Base-by-base conservation (phyloP, 2,888 invertebrate genomes). In the Onchidella celtica region DNA sequence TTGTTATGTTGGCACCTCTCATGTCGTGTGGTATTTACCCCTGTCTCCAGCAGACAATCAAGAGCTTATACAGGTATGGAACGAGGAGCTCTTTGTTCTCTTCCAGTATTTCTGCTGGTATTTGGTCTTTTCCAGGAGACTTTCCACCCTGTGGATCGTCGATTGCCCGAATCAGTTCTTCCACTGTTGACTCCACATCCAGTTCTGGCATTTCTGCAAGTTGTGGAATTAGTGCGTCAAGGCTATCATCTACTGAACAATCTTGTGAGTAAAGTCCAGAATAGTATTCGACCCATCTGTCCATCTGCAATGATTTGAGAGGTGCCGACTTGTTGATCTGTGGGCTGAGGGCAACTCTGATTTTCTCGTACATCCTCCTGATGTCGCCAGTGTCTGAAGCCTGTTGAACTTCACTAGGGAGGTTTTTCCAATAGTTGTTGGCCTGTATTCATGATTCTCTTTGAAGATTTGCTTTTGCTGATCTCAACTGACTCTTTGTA, bases 21-120 rank as follows among this genome's bases (percentile, higher is more conserved):
- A 75, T 65, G 24, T 65, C 75, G n/a, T 65, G 75, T 9, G 65
- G 75, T 9, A 75, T 27, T 3, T 6, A 24, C 14, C 75, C 65
- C 63, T 75, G 21, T 38, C 34, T 24, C 75, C 75, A 75, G n/a
- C 75, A 65, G 11, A 21, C 61, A 27, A 32, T 21, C 1, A 61
- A 38, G 9, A 72, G 72, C 32, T 72, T 4, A 27, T 69, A 38
- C 21, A 69, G 38, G 38, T 69, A 38, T 4, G 14, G 34, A n/a
- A 69, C 36, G 3, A 69, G 69, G 38, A 21, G n/a, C 21, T 34
- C 9, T 14, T 72, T 55, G 24, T 9, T 24, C 9, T 27, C 9
- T 14, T 57, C 40, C 14, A 72, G 11, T 11, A 72, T 21, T 55
- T 72, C 72, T 1, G 55, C 27, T 17, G 55, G 55, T 24, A 72